These are phyloP conservation scores for Paraplagusia blochii DNA, from an alignment of 2,113 vertebrate species.

Conservation along the genomic window DNA sequence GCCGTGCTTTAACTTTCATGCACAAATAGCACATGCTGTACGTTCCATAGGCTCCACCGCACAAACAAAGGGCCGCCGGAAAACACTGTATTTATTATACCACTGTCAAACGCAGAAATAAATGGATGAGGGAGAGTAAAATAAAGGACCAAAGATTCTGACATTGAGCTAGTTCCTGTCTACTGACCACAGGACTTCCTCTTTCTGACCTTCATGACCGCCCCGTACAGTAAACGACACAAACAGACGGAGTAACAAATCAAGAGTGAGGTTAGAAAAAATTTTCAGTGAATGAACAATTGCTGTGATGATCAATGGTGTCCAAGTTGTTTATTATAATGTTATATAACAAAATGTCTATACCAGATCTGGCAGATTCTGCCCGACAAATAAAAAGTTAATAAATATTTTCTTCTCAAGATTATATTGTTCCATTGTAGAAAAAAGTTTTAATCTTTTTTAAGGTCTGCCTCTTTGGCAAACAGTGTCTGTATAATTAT, in stretches of 20 bases:
- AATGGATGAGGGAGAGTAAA: conserved; percentile 50
- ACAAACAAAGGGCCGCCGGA: conserved; percentile 27
- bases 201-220: conserved; percentile 56
- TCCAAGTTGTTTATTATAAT: too few relatives aligned
- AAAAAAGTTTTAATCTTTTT: too few relatives aligned
- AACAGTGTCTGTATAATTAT: too few relatives aligned
- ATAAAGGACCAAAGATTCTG: conserved; percentile 41
- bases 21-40: background rate
- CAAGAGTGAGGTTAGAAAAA: too few relatives aligned
- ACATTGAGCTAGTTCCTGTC: conserved; percentile 49
- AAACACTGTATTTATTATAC: conserved; percentile 40
- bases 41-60: conserved; percentile 25
- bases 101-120: conserved; percentile 46
- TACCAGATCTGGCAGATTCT: too few relatives aligned
- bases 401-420: too few relatives aligned
- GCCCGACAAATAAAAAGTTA: too few relatives aligned
- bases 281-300: too few relatives aligned
- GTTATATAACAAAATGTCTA: too few relatives aligned
- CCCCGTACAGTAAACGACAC: conserved; percentile 12
- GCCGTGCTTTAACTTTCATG: conserved; percentile 19
- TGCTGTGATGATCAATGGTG: too few relatives aligned
- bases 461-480: too few relatives aligned
- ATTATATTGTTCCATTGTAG: too few relatives aligned
- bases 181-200: conserved; percentile 57
- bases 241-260: background rate